Base-by-base conservation (phyloP, 1,140 invertebrate species). In the Drosophila baimaii region DNA sequence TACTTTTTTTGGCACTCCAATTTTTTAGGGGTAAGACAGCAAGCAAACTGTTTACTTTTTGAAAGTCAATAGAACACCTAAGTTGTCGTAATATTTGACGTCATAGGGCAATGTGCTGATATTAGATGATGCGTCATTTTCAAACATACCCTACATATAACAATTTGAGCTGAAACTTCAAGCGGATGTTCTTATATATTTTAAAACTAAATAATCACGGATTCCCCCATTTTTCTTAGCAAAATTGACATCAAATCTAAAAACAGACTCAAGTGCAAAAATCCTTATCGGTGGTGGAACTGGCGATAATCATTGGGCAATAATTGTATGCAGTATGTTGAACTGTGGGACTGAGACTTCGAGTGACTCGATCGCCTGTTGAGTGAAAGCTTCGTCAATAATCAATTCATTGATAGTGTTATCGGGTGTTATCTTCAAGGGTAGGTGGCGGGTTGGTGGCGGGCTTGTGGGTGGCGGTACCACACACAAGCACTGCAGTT, bases 371-470 rank as follows among this genome's bases (percentile, higher is more conserved):
- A 46, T 29, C 8, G 13, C 13, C 12, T 10, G 25, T 64, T 77
- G 75, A 77, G 74, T 65, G 59, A 79, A 79, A 79, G 66, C 66
- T 78, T 41, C n/a, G 31, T 1, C 37, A 51, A 41, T 49, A 82
- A 81, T 77, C 79, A 73, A 76, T 76, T 76, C 31, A 15, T 57
- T 66, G 84, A 84, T 90, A 84, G 35, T 62, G 77, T 43, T 90
- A 89, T 89, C 85, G 85, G 63, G 58, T 21, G 21, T 58, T 73
- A 65, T 73, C 70, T 46, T 25, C 44, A 21, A n/a, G 35, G 51
- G 33, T 54, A 25, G 44, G 72, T 21, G 21, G 15, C 19, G 27
- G 49, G 35, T 21, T 33, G 25, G 31, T 44, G 5, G 25, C 15
- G 21, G 17, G 41, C 13, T 31, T 19, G 35, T 27, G 15, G 29